Evolutionary conservation across 2,888 invertebrate species (phyloP).

Genomic region (Smittia sp.): DNA sequence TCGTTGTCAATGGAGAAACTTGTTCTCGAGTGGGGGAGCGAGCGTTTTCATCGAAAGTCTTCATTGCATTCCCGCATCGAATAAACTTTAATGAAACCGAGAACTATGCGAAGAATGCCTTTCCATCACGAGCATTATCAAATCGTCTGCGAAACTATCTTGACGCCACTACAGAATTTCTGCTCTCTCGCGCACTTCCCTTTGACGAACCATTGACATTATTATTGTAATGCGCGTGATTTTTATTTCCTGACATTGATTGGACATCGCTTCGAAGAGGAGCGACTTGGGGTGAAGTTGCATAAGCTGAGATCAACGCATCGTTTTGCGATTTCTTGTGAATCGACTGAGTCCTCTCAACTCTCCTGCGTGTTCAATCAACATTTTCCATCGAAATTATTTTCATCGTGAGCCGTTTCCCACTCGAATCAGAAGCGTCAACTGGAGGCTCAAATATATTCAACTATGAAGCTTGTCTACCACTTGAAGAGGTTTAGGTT

Average conservation of each 20-base stretch:
- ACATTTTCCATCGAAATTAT: background rate
- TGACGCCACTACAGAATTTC: constrained; percentile 1
- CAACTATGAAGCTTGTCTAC: no score
- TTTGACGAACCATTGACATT: constrained; percentile 8
- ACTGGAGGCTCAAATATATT: no score
- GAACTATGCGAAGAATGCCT: background rate
- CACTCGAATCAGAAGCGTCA: no score
- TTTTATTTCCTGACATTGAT: background rate
- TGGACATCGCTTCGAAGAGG: background rate
- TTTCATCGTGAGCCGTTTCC: no score
- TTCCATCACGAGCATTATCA: background rate
- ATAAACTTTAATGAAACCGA: background rate
- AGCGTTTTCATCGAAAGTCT: background rate
- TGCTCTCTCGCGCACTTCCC: background rate
- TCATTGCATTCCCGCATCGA: background rate
- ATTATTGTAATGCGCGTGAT: background rate
- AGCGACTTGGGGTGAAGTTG: background rate
- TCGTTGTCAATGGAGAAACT: no score
- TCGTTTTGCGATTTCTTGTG: no score
- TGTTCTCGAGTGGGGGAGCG: no score
- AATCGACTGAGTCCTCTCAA: no score
- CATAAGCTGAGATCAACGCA: background rate
- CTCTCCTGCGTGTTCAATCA: background rate
- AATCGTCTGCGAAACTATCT: constrained; percentile 22
- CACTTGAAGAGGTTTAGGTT: no score